Conservation (phyloP, 1,140 invertebrate species). For the Metaphire vulgaris region DNA sequence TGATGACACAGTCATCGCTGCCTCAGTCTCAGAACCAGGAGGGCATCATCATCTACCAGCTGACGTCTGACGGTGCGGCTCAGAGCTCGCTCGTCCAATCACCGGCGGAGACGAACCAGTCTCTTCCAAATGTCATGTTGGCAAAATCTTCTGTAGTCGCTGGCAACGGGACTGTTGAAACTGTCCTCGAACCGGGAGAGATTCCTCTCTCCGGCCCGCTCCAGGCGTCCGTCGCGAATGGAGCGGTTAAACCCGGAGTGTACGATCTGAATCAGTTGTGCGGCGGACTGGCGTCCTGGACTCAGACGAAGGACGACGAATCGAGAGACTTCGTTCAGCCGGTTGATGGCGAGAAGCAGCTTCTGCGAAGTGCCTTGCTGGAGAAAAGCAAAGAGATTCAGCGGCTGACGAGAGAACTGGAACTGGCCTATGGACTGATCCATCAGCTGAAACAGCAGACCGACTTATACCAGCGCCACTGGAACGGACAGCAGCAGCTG, state of each 20-base stretch:
- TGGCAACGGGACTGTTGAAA: background rate
- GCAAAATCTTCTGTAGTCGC: background rate
- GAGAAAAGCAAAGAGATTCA: conserved; percentile 29
- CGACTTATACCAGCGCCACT: conserved; percentile 13
- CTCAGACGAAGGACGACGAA: background rate
- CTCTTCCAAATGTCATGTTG: background rate
- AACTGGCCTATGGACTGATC: conserved; percentile 28
- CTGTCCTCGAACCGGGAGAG: background rate
- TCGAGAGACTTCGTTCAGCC: background rate
- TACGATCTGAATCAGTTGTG: background rate
- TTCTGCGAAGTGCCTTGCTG: conserved; percentile 21
- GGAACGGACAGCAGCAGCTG: background rate
- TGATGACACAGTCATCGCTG: background rate
- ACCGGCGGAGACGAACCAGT: background rate
- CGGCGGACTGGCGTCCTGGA: background rate
- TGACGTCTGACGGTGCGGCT: background rate
- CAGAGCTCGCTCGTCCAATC: background rate
- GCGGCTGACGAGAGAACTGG: conserved; percentile 24
- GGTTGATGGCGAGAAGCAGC: conserved; percentile 23
- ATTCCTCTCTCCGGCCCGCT: background rate
- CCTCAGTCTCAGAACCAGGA: background rate
- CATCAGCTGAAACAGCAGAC: conserved; percentile 27
- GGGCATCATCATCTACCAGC: background rate
- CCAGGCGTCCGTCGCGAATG: background rate
- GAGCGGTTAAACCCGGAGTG: background rate